Conservation (phyloP, 2,113 vertebrate species). For the Leuciscus idus region DNA sequence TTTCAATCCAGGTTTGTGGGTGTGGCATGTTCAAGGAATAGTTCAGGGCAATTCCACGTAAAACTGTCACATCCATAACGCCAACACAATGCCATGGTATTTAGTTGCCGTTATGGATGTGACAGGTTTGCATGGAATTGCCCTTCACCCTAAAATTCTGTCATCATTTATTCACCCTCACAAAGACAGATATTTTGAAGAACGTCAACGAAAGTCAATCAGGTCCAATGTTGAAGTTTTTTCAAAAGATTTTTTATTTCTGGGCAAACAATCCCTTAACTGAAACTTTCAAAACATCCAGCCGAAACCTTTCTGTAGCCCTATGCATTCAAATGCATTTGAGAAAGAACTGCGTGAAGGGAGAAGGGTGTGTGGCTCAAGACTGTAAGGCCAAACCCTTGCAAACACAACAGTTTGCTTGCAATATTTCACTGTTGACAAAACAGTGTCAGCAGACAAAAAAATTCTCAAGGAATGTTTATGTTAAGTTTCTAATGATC, state of each 20-base stretch:
- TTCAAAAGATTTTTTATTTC: not conserved
- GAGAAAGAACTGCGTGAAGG: not conserved
- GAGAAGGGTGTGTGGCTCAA: slow-evolving; percentile 28
- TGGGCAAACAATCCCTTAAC: not conserved
- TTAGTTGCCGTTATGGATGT: no score
- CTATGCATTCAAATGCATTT: slow-evolving; percentile 27
- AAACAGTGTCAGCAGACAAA: not conserved
- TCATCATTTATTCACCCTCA: not conserved
- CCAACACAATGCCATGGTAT: no score
- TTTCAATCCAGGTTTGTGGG: not conserved
- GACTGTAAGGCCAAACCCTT: slow-evolving; percentile 1
- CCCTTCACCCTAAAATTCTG: no score
- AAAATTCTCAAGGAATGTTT: not conserved
- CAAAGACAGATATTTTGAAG: not conserved
- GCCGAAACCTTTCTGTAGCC: not conserved
- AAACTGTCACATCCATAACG: no score
- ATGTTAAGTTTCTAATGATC: not conserved
- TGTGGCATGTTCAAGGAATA: not conserved
- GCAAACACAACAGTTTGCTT: slow-evolving; percentile 24
- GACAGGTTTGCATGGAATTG: no score
- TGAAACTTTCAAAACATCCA: not conserved
- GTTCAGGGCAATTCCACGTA: no score
- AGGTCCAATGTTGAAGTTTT: not conserved
- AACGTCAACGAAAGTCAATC: not conserved
- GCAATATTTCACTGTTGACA: not conserved